Conservation (phyloP, 2,888 invertebrate species). For the Girardia tigrina region DNA sequence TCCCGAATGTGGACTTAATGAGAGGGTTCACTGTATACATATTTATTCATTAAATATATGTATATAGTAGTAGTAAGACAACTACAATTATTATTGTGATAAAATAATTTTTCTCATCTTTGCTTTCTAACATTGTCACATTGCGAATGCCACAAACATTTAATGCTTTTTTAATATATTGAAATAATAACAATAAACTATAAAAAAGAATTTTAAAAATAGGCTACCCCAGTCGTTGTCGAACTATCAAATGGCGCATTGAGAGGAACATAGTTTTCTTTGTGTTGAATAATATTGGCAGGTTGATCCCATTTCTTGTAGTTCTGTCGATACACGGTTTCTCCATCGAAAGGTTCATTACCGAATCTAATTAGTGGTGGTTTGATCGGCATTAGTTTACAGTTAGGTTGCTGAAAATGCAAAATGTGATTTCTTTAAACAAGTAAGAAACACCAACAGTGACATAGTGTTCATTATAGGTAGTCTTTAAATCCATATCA, state of each 20-base stretch:
- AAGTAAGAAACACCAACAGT: no score
- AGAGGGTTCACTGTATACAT: no score
- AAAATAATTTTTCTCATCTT: no score
- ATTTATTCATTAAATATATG: no score
- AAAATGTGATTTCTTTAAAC: not conserved
- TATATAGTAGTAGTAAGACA: no score
- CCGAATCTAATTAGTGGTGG: not conserved
- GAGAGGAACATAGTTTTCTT: not conserved
- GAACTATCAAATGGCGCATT: not conserved
- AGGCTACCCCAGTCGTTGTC: not conserved
- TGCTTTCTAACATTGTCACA: no score
- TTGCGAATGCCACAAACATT: no score
- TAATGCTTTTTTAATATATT: no score
- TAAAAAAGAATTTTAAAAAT: no score
- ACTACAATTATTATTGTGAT: no score
- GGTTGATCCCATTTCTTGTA: not conserved
- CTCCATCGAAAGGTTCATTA: not conserved
- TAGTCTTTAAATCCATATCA: not conserved
- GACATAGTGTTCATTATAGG: not conserved
- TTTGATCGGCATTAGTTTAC: not conserved
- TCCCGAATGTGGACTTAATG: no score
- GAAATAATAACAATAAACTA: no score
- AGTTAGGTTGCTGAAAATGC: not conserved
- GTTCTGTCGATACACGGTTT: not conserved
- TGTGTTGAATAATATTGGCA: not conserved